phyloP scores from a whole-genome alignment of 2,888 invertebrate genomes.

The Zygaena filipendulae region DNA sequence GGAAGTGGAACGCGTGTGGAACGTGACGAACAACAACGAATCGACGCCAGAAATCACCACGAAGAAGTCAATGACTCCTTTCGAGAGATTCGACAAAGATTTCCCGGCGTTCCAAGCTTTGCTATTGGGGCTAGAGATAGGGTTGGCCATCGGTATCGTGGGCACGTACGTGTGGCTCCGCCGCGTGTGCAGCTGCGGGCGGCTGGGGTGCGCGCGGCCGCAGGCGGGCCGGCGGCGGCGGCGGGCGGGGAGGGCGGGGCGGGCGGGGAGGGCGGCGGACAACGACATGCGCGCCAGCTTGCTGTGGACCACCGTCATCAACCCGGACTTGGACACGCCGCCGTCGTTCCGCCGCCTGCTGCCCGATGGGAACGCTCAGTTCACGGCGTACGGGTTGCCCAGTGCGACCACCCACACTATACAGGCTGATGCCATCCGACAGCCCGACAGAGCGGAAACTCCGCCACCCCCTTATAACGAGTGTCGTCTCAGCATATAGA shows the following conservation, averaged over 20 bases:
- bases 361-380: conserved; percentile 33
- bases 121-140: conserved; percentile 49
- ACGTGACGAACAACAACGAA: conserved; percentile 28
- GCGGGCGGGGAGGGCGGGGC: conserved; percentile 21
- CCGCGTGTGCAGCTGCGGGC: conserved; percentile 36
- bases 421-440: conserved; percentile 37
- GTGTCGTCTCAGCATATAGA: conserved; percentile 38
- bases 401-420: conserved; percentile 28
- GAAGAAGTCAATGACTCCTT: conserved; percentile 32
- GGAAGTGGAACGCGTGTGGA: conserved; percentile 48
- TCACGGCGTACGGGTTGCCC: conserved; percentile 33
- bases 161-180: conserved; percentile 54
- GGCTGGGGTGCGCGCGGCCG: conserved; percentile 27
- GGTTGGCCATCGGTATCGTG: conserved; percentile 49
- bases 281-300: conserved; percentile 47
- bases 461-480: conserved; percentile 60
- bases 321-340: conserved; percentile 49
- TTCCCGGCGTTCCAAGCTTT: conserved; percentile 56
- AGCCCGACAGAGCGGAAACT: conserved; percentile 38
- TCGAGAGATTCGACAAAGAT: conserved; percentile 47
- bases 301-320: conserved; percentile 42
- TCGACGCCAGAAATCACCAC: conserved; percentile 18
- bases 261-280: conserved; percentile 23
- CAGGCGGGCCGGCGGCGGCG: conserved; percentile 30
- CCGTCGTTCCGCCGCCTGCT: conserved; percentile 42